Conservation (phyloP, 2,888 invertebrate species). For the Oligia strigilis region DNA sequence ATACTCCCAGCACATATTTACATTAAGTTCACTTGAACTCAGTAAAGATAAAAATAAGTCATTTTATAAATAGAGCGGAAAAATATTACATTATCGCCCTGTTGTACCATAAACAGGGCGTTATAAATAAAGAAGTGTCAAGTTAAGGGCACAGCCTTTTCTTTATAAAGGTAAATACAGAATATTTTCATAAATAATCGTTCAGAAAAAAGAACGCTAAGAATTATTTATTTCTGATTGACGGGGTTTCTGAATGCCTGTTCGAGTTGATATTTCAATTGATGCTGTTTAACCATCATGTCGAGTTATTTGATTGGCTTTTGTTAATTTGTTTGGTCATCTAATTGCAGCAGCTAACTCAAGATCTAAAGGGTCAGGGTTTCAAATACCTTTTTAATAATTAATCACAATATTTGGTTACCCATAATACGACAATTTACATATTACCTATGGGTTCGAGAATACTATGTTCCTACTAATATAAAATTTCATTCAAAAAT, state of each 20-base stretch:
- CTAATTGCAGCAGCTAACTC: background rate
- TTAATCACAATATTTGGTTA: background rate
- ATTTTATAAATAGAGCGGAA: slow-evolving; percentile 39
- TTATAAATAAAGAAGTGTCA: background rate
- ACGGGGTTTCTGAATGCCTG: background rate
- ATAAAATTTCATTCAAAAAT: too few species aligned
- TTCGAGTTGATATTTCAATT: background rate
- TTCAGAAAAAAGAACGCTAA: background rate
- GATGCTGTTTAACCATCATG: background rate
- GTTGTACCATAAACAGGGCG: background rate
- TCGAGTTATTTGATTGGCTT: background rate
- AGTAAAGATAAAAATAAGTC: slow-evolving; percentile 36
- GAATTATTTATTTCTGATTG: background rate
- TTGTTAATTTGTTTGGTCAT: background rate
- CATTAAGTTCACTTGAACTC: background rate
- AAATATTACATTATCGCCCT: slow-evolving; percentile 30
- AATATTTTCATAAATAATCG: background rate
- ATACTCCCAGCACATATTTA: slow-evolving; percentile 27
- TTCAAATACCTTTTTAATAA: background rate
- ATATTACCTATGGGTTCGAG: too few species aligned
- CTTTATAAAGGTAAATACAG: background rate
- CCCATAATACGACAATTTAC: too few species aligned
- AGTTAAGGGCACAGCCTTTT: background rate
- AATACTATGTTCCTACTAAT: too few species aligned
- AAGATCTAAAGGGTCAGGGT: background rate